These are phyloP conservation scores for Botia almorhae DNA, from an alignment of 2,797 vertebrate genomes.

Conservation along the genomic window DNA sequence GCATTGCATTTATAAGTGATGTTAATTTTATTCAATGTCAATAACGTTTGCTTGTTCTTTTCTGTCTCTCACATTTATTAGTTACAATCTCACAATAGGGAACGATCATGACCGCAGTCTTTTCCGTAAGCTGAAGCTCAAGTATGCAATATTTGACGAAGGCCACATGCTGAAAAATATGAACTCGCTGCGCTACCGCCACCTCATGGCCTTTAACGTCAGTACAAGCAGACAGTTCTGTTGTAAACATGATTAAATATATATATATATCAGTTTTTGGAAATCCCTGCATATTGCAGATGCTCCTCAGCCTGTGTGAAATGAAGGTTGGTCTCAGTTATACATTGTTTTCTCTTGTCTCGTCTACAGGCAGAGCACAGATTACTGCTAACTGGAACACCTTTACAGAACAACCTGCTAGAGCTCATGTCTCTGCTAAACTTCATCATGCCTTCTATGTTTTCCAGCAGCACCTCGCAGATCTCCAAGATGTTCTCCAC, in stretches of 20 bases:
- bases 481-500: conserved; percentile 94
- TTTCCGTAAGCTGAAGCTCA: conserved; percentile 87
- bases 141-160: conserved; percentile 95
- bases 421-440: conserved; percentile 97
- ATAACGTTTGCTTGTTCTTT: background rate
- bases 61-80: conserved; percentile 60
- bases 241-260: too few species aligned
- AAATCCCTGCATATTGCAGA: too few species aligned
- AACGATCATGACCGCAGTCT: conserved; percentile 88
- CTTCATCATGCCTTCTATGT: conserved; percentile 98
- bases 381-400: conserved; percentile 93
- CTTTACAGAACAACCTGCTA: conserved; percentile 94
- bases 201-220: conserved; percentile 96
- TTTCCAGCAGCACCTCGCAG: conserved; percentile 90
- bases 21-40: background rate
- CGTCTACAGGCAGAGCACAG: conserved; percentile 87
- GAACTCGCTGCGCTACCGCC: conserved; percentile 91
- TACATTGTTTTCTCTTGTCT: background rate
- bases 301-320: background rate
- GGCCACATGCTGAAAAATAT: conserved; percentile 99
- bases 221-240: conserved; percentile 62
- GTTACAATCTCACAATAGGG: conserved; percentile 91
- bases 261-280: too few species aligned
- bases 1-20: background rate
- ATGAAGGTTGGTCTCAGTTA: background rate